Conservation (phyloP, 2,888 invertebrate species). For the Epistrophe eligans region DNA sequence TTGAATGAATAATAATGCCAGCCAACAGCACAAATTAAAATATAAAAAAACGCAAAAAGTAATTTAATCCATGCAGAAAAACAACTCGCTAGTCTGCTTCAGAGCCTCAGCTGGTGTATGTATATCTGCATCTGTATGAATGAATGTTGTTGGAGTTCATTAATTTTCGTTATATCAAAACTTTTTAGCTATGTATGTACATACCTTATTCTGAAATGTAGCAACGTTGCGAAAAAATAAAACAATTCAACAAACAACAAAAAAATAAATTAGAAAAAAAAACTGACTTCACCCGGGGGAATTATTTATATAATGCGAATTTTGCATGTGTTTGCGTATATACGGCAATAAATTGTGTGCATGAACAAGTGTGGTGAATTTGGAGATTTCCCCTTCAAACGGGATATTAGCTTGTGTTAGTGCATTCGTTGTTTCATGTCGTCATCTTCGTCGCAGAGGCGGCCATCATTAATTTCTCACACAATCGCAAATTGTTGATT, state of each 20-base stretch:
- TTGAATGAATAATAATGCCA: conserved; percentile 57
- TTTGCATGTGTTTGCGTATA: background rate
- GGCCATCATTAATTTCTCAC: conserved; percentile 68
- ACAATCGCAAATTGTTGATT: conserved; percentile 5
- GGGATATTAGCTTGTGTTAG: conserved; percentile 17
- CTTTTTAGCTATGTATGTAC: conserved; percentile 1
- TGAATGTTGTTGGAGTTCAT: conserved; percentile 52
- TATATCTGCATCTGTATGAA: background rate
- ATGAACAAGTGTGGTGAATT: conserved; percentile 67
- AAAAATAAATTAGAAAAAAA: conserved; percentile 22
- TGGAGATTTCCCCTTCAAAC: conserved; percentile 62
- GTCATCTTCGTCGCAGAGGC: conserved; percentile 30
- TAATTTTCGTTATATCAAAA: conserved; percentile 49
- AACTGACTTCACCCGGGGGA: conserved; percentile 33
- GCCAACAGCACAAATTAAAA: conserved; percentile 24
- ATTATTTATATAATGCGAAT: conserved; percentile 29
- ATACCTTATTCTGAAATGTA: conserved; percentile 29
- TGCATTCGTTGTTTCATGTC: background rate
- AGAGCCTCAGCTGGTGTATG: conserved; percentile 22
- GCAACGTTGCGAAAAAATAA: conserved; percentile 62
- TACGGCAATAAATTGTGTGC: background rate
- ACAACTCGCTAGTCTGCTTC: conserved; percentile 35
- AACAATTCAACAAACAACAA: conserved; percentile 25
- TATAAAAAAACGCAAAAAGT: conserved; percentile 33
- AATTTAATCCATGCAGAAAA: conserved; percentile 52